Conservation (phyloP, 2,113 vertebrate species). For the Crotalus tigris region DNA sequence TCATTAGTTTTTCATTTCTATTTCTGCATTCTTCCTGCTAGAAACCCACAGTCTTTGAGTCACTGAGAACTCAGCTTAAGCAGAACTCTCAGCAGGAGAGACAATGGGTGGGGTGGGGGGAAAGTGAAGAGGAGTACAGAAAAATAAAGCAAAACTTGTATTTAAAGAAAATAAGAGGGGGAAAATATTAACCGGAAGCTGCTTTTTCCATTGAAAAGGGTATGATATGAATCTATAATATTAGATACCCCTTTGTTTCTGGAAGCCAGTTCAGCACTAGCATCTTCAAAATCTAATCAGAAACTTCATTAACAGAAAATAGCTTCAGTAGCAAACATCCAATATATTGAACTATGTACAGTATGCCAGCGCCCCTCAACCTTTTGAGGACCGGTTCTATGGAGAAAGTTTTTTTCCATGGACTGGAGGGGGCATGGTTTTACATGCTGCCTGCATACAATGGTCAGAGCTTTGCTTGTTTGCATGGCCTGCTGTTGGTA, state of each 20-base stretch:
- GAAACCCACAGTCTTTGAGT: slow-evolving; percentile 50
- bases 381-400: neutral
- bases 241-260: neutral
- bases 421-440: neutral
- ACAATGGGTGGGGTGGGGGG: neutral
- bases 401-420: neutral
- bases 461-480: neutral
- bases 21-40: slow-evolving; percentile 58
- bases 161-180: neutral
- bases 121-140: slow-evolving; percentile 8
- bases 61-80: slow-evolving; percentile 39
- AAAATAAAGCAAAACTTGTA: neutral
- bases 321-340: neutral
- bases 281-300: neutral
- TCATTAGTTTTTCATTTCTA: slow-evolving; percentile 57
- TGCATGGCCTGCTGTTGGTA: neutral
- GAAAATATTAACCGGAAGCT: slow-evolving; percentile 25
- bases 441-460: neutral
- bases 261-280: neutral
- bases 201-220: neutral
- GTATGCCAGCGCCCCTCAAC: neutral
- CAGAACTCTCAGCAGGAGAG: slow-evolving; percentile 25
- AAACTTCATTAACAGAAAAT: neutral
- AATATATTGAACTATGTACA: neutral
- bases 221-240: slow-evolving; percentile 13